A percentile compares a stretch with the other conserved stretches of the same genome.
These are phyloP conservation scores for Allenopithecus nigroviridis DNA, from an alignment of 2,797 vertebrate species.

Conservation along the genomic window DNA sequence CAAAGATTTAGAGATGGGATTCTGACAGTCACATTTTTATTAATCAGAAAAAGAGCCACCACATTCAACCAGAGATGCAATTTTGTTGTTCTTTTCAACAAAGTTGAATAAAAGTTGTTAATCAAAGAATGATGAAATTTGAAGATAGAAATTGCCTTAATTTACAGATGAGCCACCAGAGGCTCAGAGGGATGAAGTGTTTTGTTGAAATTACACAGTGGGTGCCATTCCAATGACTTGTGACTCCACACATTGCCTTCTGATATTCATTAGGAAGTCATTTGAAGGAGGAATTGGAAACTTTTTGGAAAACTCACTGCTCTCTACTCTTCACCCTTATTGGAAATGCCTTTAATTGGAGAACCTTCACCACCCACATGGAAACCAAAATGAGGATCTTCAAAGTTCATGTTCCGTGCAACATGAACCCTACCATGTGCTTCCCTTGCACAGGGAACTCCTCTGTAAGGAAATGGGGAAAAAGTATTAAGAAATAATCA, in stretches of 20 bases:
- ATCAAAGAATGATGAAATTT: neutral
- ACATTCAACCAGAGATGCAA: neutral
- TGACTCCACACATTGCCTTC: neutral
- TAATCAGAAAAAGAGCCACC: neutral
- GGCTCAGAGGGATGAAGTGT: neutral
- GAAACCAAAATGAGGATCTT: neutral
- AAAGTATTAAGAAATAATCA: neutral
- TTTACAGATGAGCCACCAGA: neutral
- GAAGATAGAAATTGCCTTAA: neutral
- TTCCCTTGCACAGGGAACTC: neutral
- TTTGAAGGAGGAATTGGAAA: constrained; percentile 41
- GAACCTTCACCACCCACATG: neutral
- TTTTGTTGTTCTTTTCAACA: constrained; percentile 27
- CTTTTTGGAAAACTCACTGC: constrained; percentile 19
- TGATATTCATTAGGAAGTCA: neutral
- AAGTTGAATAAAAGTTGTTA: neutral
- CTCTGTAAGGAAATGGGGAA: neutral
- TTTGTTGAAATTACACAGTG: constrained; percentile 23
- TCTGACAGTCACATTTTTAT: neutral
- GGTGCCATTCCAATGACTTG: neutral
- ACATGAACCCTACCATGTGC: neutral
- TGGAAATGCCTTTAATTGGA: constrained; percentile 34
- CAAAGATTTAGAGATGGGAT: neutral
- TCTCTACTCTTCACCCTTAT: constrained; percentile 13
- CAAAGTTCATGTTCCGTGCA: neutral